Evolutionary conservation across 2,888 invertebrate genomes (phyloP).

Genomic region (Scotopteryx bipunctaria): DNA sequence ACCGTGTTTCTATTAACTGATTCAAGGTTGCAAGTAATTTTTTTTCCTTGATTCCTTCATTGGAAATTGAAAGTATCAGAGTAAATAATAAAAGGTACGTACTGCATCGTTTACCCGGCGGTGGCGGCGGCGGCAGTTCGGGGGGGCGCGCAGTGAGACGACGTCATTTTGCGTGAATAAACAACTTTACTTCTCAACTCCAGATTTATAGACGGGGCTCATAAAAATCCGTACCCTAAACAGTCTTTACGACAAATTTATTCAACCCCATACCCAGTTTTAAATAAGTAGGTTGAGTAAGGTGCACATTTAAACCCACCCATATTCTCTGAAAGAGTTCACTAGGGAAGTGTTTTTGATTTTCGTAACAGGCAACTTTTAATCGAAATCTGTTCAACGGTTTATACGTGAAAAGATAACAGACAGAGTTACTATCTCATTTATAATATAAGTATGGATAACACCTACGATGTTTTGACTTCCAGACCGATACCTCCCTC

Average conservation of each 20-base stretch:
- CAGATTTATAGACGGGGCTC: constrained; percentile 43
- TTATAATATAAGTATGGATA: too few relatives aligned
- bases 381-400: too few relatives aligned
- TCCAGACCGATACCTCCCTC: constrained; percentile 77
- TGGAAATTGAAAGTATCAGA: neutral
- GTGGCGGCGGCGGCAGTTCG: too few relatives aligned
- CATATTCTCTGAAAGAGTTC: constrained; percentile 24
- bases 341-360: constrained; percentile 23
- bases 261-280: constrained; percentile 36
- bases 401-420: too few relatives aligned
- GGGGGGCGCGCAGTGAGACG: constrained; percentile 6
- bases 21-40: too few relatives aligned
- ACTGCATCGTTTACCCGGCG: constrained; percentile 8
- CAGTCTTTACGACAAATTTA: constrained; percentile 47
- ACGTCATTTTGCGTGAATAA: constrained; percentile 23
- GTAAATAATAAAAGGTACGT: neutral
- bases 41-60: too few relatives aligned
- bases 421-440: too few relatives aligned
- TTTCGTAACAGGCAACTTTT: constrained; percentile 13
- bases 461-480: too few relatives aligned
- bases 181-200: constrained; percentile 25
- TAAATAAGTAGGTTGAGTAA: constrained; percentile 36
- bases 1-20: too few relatives aligned
- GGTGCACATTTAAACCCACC: constrained; percentile 31
- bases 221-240: constrained; percentile 44